Percentiles rank a stretch among this genome's conserved stretches.
Conservation (phyloP, 2,113 vertebrate species). For the Daubentonia madagascariensis region DNA sequence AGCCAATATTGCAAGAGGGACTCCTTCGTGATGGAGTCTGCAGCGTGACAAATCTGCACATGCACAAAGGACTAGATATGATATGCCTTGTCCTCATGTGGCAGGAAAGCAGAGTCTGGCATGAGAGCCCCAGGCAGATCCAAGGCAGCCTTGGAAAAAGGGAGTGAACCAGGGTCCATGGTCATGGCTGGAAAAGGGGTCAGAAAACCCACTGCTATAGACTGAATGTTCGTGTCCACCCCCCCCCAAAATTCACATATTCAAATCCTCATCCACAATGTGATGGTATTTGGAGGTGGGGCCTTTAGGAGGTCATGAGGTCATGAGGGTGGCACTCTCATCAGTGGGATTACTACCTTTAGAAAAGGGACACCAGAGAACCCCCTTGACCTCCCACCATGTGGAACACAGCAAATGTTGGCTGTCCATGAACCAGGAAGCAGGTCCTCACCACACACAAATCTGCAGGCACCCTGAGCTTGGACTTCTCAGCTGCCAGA, state of each 20-base stretch:
- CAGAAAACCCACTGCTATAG: neutral
- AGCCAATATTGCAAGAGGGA: fast-evolving
- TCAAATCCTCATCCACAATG: neutral
- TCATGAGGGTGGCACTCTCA: neutral
- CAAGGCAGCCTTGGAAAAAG: neutral
- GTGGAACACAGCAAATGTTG: neutral
- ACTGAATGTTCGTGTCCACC: neutral
- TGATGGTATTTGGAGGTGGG: neutral
- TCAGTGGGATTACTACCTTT: neutral
- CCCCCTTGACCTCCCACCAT: neutral
- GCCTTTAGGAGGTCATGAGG: neutral
- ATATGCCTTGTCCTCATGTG: too few relatives aligned
- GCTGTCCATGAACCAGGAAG: neutral
- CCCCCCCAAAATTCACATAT: neutral
- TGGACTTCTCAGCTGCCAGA: neutral
- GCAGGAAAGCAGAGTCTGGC: neutral
- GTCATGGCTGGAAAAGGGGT: neutral
- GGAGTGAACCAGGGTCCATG: too few relatives aligned
- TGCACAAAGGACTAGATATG: neutral
- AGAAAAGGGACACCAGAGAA: neutral
- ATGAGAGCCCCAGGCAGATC: neutral
- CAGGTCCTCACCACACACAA: neutral
- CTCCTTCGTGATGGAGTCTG: neutral
- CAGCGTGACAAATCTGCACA: neutral
- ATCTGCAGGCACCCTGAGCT: too few relatives aligned